Evolutionary conservation across 2,888 invertebrate genomes (phyloP).

Genomic region (Apodemia zela): DNA sequence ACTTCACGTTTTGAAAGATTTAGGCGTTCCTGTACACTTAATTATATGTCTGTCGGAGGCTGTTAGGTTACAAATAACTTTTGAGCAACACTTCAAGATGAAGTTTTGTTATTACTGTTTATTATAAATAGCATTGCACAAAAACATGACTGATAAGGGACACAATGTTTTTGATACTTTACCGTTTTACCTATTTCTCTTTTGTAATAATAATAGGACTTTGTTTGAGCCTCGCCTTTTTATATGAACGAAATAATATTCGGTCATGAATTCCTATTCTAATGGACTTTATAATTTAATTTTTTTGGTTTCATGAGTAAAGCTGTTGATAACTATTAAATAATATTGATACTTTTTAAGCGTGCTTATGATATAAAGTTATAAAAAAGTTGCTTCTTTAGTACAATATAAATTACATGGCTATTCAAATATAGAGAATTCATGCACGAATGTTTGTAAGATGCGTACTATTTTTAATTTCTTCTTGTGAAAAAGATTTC

Average conservation of each 20-base stretch:
- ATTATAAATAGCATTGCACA: slow-evolving; percentile 73
- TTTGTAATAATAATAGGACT: slow-evolving; percentile 52
- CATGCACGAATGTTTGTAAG: slow-evolving; percentile 45
- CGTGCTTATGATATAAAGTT: slow-evolving; percentile 31
- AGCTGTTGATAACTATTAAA: slow-evolving; percentile 17
- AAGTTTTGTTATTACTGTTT: slow-evolving; percentile 66
- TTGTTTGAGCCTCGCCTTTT: slow-evolving; percentile 61
- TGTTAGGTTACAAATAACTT: slow-evolving; percentile 67
- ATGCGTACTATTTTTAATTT: slow-evolving; percentile 14
- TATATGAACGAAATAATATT: slow-evolving; percentile 50
- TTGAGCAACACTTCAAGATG: slow-evolving; percentile 79
- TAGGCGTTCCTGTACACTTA: slow-evolving; percentile 50
- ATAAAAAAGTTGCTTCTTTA: slow-evolving; percentile 26
- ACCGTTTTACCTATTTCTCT: slow-evolving; percentile 69
- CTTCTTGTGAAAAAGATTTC: neutral
- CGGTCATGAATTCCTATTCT: slow-evolving; percentile 54
- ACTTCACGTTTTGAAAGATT: slow-evolving; percentile 15
- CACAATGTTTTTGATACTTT: slow-evolving; percentile 78
- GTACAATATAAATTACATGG: neutral
- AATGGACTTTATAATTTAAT: slow-evolving; percentile 24
- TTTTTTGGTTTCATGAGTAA: slow-evolving; percentile 20
- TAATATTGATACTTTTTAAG: slow-evolving; percentile 31
- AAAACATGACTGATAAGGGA: slow-evolving; percentile 78
- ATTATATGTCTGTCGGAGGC: slow-evolving; percentile 79
- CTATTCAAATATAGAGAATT: slow-evolving; percentile 44